Evolutionary conservation across 2,888 invertebrate species (phyloP).

Genomic region (Stomorhina lunata): DNA sequence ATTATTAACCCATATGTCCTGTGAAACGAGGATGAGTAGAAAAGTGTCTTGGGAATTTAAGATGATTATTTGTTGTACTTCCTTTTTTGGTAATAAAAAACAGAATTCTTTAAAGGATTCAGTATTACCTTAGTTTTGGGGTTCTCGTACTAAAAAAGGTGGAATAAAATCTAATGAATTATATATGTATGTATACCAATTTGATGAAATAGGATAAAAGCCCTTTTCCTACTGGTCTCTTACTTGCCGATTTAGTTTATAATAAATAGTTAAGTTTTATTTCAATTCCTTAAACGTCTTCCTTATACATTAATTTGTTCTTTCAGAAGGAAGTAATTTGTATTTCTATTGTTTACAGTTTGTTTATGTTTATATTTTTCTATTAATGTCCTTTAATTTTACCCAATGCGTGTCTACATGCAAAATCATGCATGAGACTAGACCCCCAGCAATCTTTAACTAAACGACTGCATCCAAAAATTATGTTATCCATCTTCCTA

Average conservation of each 20-base stretch:
- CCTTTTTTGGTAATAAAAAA: no score
- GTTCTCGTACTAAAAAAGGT: no score
- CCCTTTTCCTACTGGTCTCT: neutral
- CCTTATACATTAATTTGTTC: neutral
- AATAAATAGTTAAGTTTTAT: neutral
- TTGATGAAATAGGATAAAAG: no score
- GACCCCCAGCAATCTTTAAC: no score
- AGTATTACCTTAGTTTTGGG: no score
- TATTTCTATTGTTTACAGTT: conserved; percentile 34
- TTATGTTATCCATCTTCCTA: no score
- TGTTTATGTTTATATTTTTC: neutral
- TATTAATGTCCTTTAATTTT: conserved; percentile 40
- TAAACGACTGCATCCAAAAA: no score
- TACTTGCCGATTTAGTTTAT: neutral
- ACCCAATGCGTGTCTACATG: conserved; percentile 13
- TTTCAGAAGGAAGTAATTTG: conserved; percentile 4
- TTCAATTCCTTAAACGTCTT: neutral
- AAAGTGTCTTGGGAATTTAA: neutral
- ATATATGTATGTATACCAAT: no score
- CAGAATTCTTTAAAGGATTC: no score
- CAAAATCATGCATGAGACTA: neutral
- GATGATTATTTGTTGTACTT: no score
- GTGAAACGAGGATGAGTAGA: neutral
- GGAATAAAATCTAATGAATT: no score
- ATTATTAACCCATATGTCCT: conserved; percentile 36